phyloP scores from a whole-genome alignment of 2,113 vertebrate species.

The Rhineura floridana region DNA sequence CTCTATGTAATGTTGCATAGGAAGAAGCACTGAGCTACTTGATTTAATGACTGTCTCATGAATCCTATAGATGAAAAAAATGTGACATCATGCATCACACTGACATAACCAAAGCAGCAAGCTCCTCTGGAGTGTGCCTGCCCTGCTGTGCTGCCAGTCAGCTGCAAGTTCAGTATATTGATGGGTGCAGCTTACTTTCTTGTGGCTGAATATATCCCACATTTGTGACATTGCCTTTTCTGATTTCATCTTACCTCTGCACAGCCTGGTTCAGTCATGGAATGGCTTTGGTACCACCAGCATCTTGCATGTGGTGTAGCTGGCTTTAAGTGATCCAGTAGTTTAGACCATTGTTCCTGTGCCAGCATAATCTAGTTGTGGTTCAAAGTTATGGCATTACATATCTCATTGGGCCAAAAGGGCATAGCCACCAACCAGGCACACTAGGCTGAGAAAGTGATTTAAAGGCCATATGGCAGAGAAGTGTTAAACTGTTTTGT shows the following conservation, averaged over 20 bases:
- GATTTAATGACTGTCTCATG: constrained; percentile 27
- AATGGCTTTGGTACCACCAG: not conserved
- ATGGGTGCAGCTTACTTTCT: not conserved
- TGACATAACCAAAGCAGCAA: not conserved
- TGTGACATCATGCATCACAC: not conserved
- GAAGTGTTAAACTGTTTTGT: not conserved
- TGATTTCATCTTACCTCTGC: not conserved
- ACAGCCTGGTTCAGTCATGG: not conserved
- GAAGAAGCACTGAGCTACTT: not conserved
- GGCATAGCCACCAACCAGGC: not conserved
- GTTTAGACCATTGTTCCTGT: not conserved
- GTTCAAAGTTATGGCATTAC: not conserved
- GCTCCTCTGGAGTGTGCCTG: not conserved
- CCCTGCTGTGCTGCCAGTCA: not conserved
- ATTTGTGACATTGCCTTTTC: not conserved
- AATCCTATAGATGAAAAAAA: not conserved
- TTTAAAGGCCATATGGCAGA: not conserved
- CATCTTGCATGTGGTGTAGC: not conserved
- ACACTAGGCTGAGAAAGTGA: not conserved
- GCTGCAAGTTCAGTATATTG: not conserved
- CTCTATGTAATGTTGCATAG: not conserved
- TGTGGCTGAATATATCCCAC: not conserved
- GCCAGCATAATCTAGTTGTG: not conserved
- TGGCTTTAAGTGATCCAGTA: not conserved
- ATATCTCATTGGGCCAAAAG: not conserved